These are phyloP conservation scores for Linnaemya vulpina DNA, from an alignment of 2,888 invertebrate species.

Conservation along the genomic window DNA sequence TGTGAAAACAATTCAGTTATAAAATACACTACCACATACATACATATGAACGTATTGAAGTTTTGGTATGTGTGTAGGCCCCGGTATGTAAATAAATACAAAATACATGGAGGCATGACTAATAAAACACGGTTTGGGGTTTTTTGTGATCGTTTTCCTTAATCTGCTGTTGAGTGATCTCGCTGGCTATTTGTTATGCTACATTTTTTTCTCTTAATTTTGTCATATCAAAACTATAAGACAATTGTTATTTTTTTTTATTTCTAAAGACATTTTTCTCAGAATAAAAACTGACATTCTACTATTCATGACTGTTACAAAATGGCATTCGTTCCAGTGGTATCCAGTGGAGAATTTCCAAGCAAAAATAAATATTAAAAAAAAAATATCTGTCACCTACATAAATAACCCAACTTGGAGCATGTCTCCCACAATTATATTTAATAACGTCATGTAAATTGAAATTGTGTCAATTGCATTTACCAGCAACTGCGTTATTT, in stretches of 20 bases:
- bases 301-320: background rate
- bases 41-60: too few species aligned
- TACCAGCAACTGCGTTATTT: background rate
- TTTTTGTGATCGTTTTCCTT: conserved; percentile 17
- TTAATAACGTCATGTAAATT: conserved; percentile 12
- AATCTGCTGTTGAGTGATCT: conserved; percentile 10
- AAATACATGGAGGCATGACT: conserved; percentile 56
- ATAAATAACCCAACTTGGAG: background rate
- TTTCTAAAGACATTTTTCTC: background rate
- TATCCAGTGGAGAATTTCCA: background rate
- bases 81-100: background rate
- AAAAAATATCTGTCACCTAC: background rate
- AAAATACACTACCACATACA: background rate
- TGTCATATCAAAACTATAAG: conserved; percentile 8
- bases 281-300: background rate
- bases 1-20: conserved; percentile 22
- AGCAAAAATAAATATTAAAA: too few species aligned
- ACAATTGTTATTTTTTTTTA: background rate
- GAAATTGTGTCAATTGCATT: conserved; percentile 40
- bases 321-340: background rate
- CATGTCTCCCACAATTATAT: background rate
- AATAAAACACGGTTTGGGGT: conserved; percentile 59
- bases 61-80: too few species aligned
- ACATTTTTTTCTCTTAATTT: background rate
- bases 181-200: conserved; percentile 14